These are phyloP conservation scores for Silurus meridionalis DNA, from an alignment of 2,113 vertebrate species.

Conservation along the genomic window DNA sequence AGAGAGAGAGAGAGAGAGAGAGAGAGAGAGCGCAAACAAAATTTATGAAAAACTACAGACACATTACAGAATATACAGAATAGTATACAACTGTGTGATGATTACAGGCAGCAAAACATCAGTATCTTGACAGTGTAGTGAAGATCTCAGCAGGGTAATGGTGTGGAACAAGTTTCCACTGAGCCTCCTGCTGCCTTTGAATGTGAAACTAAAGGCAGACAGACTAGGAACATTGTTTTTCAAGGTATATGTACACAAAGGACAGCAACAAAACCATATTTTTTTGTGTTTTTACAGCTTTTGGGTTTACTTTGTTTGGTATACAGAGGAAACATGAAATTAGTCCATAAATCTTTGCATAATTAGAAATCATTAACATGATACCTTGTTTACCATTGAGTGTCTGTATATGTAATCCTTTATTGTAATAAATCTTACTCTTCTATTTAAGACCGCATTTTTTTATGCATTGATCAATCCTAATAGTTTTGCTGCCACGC, in stretches of 20 bases:
- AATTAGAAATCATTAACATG: neutral
- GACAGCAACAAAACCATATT: neutral
- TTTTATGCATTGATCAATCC: neutral
- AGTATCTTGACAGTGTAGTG: too few relatives aligned
- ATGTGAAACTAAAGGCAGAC: neutral
- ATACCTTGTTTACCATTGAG: neutral
- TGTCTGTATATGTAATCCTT: neutral
- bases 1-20: too few relatives aligned
- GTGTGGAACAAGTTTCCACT: too few relatives aligned
- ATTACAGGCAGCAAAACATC: neutral
- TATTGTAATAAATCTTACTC: neutral
- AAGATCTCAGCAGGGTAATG: too few relatives aligned
- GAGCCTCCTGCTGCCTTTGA: neutral
- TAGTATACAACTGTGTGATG: neutral
- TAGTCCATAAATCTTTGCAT: neutral
- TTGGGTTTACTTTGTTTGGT: neutral
- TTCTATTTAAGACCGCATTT: neutral
- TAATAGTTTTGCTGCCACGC: neutral
- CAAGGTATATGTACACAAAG: neutral
- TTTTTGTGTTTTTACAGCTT: neutral
- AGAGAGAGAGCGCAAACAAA: too few relatives aligned
- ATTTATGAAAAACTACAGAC: too few relatives aligned
- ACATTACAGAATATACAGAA: neutral
- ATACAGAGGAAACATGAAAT: neutral
- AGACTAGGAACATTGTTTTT: neutral